Evolutionary conservation across 2,797 vertebrate species (phyloP).

Genomic region (Aeoliscus strigatus): DNA sequence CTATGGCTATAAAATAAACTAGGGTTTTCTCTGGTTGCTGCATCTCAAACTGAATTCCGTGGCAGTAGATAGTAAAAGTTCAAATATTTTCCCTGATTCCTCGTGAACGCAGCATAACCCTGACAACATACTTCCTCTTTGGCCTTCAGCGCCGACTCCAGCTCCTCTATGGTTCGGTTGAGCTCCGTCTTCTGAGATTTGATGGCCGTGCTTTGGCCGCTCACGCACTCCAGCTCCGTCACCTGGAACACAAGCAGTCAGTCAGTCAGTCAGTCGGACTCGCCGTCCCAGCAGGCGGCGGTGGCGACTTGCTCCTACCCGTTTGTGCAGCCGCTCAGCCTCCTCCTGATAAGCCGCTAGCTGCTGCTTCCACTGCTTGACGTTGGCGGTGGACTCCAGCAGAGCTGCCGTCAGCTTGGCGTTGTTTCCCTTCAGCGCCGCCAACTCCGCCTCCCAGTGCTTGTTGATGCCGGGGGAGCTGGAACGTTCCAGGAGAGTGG

Average conservation of each 20-base stretch:
- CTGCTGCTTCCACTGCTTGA: slow-evolving; percentile 99
- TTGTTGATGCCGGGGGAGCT: slow-evolving; percentile 90
- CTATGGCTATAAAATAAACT: too few species aligned
- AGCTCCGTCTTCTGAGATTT: slow-evolving; percentile 94
- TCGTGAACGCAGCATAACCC: too few species aligned
- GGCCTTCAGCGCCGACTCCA: slow-evolving; percentile 83
- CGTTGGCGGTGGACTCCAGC: slow-evolving; percentile 96
- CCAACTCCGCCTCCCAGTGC: slow-evolving; percentile 98
- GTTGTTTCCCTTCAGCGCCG: slow-evolving; percentile 94
- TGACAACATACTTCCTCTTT: slow-evolving; percentile 93
- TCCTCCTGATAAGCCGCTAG: slow-evolving; percentile 95
- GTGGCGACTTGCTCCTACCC: too few species aligned
- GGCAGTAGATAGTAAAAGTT: too few species aligned
- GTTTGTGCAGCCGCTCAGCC: slow-evolving; percentile 92
- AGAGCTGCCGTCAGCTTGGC: slow-evolving; percentile 97
- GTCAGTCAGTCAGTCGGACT: too few species aligned
- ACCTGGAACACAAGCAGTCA: slow-evolving; percentile 78
- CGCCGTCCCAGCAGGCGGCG: neutral
- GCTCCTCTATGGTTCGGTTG: slow-evolving; percentile 94
- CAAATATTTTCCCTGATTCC: too few species aligned
- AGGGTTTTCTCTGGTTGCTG: too few species aligned
- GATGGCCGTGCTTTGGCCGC: slow-evolving; percentile 88
- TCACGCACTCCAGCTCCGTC: slow-evolving; percentile 95
- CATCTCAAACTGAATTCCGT: too few species aligned
- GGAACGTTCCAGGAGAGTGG: slow-evolving; percentile 22